Evolutionary conservation across 2,888 invertebrate genomes (phyloP).

Genomic region (Listrodromus nycthemerus): DNA sequence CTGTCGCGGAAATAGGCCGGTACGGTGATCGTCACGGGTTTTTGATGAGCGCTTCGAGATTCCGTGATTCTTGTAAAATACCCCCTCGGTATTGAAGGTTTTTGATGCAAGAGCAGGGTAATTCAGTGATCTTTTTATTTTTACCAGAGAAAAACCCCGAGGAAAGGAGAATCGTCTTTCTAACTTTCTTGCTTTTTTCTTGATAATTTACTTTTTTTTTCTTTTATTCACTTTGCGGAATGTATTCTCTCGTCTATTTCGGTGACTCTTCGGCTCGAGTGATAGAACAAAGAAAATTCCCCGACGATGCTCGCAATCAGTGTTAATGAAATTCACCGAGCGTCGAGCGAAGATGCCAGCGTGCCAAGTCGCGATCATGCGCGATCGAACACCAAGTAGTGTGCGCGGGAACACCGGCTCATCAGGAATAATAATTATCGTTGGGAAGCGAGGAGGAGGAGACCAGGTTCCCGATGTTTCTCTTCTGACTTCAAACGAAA

Average conservation of each 20-base stretch:
- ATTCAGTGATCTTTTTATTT: slow-evolving; percentile 21
- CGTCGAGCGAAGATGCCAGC: slow-evolving; percentile 10
- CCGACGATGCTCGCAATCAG: slow-evolving; percentile 68
- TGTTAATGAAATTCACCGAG: slow-evolving; percentile 65
- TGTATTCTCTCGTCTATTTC: slow-evolving; percentile 21
- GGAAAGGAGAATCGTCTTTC: neutral
- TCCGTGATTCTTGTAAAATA: neutral
- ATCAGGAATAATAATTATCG: slow-evolving; percentile 68
- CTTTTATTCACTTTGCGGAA: slow-evolving; percentile 10
- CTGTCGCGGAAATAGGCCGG: slow-evolving; percentile 22
- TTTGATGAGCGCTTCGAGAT: slow-evolving; percentile 31
- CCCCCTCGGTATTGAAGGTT: slow-evolving; percentile 12
- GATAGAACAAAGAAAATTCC: slow-evolving; percentile 55
- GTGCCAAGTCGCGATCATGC: neutral
- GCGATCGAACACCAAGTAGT: slow-evolving; percentile 13
- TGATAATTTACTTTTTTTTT: neutral
- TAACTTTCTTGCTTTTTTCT: slow-evolving; percentile 19
- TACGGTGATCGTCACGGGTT: slow-evolving; percentile 59
- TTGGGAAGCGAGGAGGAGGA: slow-evolving; percentile 24
- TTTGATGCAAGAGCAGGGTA: neutral
- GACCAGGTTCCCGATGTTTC: slow-evolving; percentile 46
- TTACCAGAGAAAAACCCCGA: neutral
- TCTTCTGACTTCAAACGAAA: slow-evolving; percentile 54
- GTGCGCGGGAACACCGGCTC: slow-evolving; percentile 54
- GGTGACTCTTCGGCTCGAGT: slow-evolving; percentile 18